Conservation (phyloP, 2,797 vertebrate genomes). For the Alcedo atthis region DNA sequence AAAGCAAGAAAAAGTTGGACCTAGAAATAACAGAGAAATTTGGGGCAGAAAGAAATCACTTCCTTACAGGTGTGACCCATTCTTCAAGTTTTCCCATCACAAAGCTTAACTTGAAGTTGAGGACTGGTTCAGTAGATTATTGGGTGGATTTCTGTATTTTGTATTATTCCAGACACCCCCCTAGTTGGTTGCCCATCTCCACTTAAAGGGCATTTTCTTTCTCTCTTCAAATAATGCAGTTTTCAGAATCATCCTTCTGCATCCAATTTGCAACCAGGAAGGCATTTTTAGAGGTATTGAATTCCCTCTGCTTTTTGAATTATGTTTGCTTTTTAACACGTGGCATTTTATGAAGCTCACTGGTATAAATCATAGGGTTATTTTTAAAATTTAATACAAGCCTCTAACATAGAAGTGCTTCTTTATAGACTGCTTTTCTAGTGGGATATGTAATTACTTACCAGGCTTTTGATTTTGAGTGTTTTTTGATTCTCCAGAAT, state of each 20-base stretch:
- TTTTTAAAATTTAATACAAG: neutral
- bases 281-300: neutral
- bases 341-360: neutral
- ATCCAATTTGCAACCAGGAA: neutral
- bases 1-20: conserved; percentile 16
- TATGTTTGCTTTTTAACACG: neutral
- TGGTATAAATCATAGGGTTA: neutral
- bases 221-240: neutral
- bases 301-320: neutral
- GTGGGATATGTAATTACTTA: neutral
- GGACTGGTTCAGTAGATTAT: neutral
- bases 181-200: neutral
- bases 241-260: neutral
- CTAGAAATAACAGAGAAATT: conserved; percentile 7
- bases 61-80: conserved; percentile 27
- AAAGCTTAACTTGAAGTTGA: conserved; percentile 18
- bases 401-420: neutral
- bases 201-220: neutral
- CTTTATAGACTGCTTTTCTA: neutral
- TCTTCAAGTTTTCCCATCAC: conserved; percentile 31
- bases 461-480: neutral
- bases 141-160: conserved; percentile 16
- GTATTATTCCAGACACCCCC: neutral
- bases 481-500: neutral
- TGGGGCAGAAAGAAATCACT: neutral